Base-by-base conservation (phyloP, 1,140 invertebrate genomes). In the Drosophila sp. region DNA sequence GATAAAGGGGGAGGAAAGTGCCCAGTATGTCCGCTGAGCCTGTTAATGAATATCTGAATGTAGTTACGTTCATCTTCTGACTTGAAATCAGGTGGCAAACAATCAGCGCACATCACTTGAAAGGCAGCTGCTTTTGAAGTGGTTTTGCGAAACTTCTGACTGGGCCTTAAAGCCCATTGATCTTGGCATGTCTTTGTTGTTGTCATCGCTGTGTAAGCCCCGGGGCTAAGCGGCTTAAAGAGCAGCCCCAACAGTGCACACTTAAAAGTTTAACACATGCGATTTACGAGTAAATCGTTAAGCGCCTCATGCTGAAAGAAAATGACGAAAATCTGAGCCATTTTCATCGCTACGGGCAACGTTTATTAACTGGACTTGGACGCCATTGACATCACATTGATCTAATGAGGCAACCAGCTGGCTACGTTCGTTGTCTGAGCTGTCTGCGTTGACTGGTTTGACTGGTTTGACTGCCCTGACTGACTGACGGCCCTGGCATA, bases 51-150 rank as follows among this genome's bases (percentile, higher is more conserved):
- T 61, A 54, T 43, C 43, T 48, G 32, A 71, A 63, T 71, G 25
- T 18, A 58, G 14, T 27, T 27, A 14, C 27, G 51, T 18, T 36
- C 9, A 11, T 9, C 9, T 7, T 21, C 21, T 36, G 59, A 53
- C 25, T 71, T 69, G 56, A 48, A 62, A 56, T 54, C 78, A 82
- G 82, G 82, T 86, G 83, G 77, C 82, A 86, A 89, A 70, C 56
- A 86, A 72, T 66, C 66, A 66, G 61, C 27, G 72, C 41, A 57
- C 62, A 62, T 71, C 74, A 80, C 73, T 83, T 80, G 51, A 82
- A 84, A 77, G 77, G 53, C 63, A 51, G 66, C 77, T 78, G 66
- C 83, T 82, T 83, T 89, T 89, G 79, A 89, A 89, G 83, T 89
- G 83, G 83, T 79, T 63, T 63, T 63, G 72, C 14, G 27, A 63